A percentile compares a stretch with the other conserved stretches of the same genome.
Conservation (phyloP, 1,140 invertebrate genomes). For the Drosophila cardini region DNA sequence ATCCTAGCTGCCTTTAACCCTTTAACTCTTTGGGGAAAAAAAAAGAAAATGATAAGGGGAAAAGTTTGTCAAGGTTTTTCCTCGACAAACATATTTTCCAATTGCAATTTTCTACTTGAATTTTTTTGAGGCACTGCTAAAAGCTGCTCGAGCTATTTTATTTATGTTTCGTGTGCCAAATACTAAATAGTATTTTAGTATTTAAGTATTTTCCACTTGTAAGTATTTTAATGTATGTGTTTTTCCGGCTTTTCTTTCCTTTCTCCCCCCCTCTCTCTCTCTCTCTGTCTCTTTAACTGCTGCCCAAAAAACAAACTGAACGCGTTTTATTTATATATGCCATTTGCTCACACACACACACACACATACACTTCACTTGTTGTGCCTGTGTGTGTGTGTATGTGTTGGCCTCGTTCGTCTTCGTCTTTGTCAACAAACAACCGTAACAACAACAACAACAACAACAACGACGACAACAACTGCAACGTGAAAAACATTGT, state of each 20-base stretch:
- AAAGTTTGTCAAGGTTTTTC: slow-evolving; percentile 40
- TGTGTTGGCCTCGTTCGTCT: slow-evolving; percentile 75
- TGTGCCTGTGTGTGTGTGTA: slow-evolving; percentile 27
- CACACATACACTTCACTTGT: slow-evolving; percentile 15
- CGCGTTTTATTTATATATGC: slow-evolving; percentile 81
- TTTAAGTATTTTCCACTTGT: slow-evolving; percentile 54
- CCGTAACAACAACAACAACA: slow-evolving; percentile 50
- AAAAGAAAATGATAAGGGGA: background rate
- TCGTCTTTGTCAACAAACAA: slow-evolving; percentile 82
- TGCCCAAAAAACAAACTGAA: slow-evolving; percentile 64
- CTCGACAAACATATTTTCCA: background rate
- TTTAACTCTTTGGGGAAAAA: slow-evolving; percentile 8
- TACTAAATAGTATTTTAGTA: slow-evolving; percentile 30
- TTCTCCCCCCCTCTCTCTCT: background rate
- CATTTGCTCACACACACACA: slow-evolving; percentile 45
- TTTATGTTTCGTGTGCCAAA: slow-evolving; percentile 24
- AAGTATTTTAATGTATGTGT: slow-evolving; percentile 78
- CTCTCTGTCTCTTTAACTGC: background rate
- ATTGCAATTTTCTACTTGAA: slow-evolving; percentile 1
- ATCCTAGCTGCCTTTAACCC: slow-evolving; percentile 12
- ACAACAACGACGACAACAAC: slow-evolving; percentile 32
- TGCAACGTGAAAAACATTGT: slow-evolving; percentile 81
- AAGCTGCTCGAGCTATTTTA: slow-evolving; percentile 38
- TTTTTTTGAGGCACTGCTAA: slow-evolving; percentile 24
- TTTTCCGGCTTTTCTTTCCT: slow-evolving; percentile 64